These are phyloP conservation scores for Melanotus villosus DNA, from an alignment of 2,888 invertebrate species.

Conservation along the genomic window DNA sequence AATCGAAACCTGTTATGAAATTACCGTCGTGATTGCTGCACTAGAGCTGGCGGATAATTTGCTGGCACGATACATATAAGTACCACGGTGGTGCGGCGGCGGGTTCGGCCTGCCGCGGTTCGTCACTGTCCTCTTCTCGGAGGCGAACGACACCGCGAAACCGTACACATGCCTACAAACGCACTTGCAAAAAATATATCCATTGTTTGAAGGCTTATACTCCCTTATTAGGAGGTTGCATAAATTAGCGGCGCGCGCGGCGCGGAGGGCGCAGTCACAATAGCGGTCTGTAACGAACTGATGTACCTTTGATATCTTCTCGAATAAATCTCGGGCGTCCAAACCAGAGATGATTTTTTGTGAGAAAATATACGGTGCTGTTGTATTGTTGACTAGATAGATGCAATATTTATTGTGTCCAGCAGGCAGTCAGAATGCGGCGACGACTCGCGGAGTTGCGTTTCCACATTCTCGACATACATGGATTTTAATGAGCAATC, in stretches of 20 bases:
- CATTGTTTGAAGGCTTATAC: conserved; percentile 59
- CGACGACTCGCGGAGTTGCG: conserved; percentile 65
- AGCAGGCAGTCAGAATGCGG: conserved; percentile 67
- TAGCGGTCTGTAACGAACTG: conserved; percentile 62
- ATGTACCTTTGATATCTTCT: conserved; percentile 62
- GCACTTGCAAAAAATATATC: conserved; percentile 56
- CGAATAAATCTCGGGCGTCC: conserved; percentile 64
- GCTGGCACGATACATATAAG: conserved; percentile 50
- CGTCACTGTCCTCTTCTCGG: conserved; percentile 45
- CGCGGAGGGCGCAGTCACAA: conserved; percentile 58
- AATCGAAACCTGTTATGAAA: conserved; percentile 69
- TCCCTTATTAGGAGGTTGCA: conserved; percentile 65
- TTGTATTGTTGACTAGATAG: conserved; percentile 67
- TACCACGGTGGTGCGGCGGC: conserved; percentile 23
- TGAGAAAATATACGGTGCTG: conserved; percentile 64
- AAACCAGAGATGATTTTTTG: conserved; percentile 65
- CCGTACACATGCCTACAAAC: conserved; percentile 50
- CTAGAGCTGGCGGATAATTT: conserved; percentile 65
- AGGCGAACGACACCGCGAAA: conserved; percentile 50
- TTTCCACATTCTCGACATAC: conserved; percentile 68
- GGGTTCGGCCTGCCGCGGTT: conserved; percentile 32
- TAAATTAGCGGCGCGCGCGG: conserved; percentile 61
- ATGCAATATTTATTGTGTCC: conserved; percentile 68
- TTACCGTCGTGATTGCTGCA: conserved; percentile 66
- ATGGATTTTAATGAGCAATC: conserved; percentile 68